phyloP scores from a whole-genome alignment of 1,140 invertebrate species.

The Phymorhynchus buccinoides region DNA sequence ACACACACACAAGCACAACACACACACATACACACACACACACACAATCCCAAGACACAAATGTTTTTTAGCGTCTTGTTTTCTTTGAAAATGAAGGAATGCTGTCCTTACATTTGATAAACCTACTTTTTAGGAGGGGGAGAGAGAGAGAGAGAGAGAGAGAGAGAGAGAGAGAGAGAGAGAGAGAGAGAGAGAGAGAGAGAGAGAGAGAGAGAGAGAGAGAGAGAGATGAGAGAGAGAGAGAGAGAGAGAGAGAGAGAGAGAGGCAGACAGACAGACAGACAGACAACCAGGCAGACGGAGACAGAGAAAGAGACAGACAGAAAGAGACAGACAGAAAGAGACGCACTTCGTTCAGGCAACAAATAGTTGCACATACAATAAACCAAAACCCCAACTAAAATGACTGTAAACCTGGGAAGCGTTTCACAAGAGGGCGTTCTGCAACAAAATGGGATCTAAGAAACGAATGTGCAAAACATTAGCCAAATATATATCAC shows the following conservation, averaged over 20 bases:
- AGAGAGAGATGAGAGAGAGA: no score
- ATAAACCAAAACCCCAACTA: no score
- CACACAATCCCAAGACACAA: not conserved
- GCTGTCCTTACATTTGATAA: not conserved
- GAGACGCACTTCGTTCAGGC: not conserved
- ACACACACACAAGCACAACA: not conserved
- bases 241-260: not conserved
- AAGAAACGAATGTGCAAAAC: not conserved
- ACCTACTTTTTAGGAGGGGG: not conserved
- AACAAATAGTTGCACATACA: not conserved
- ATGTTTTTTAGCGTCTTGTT: not conserved
- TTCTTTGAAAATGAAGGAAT: not conserved
- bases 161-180: not conserved
- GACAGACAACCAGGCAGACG: no score
- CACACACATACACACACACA: not conserved
- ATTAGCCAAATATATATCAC: not conserved
- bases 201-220: not conserved
- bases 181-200: not conserved
- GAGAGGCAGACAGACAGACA: no score
- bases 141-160: not conserved
- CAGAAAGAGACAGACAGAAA: no score
- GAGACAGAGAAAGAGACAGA: no score
- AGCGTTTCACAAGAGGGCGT: no score
- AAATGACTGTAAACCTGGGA: not conserved
- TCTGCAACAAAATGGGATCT: not conserved